Percentiles rank a stretch among this genome's conserved stretches.
Evolutionary conservation across 2,113 vertebrate genomes (phyloP).

Genomic region (Ellobius talpinus): DNA sequence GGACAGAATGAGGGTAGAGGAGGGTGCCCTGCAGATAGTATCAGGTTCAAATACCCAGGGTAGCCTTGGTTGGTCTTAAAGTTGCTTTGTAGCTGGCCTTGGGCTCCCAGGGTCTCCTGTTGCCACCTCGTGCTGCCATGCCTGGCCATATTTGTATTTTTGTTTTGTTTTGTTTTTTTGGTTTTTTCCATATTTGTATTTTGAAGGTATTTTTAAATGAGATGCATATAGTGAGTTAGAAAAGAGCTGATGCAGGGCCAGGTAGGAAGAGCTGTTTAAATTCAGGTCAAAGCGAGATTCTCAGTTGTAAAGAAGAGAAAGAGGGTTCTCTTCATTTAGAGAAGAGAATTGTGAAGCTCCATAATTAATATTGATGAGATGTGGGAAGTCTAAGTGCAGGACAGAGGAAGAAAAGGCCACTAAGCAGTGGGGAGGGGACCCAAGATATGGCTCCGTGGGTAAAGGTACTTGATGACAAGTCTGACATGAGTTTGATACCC

Average conservation of each 20-base stretch:
- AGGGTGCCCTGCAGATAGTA: background rate
- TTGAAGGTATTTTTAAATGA: background rate
- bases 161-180: background rate
- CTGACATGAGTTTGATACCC: background rate
- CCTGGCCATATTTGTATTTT: background rate
- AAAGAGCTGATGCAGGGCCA: background rate
- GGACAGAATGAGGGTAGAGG: background rate
- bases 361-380: background rate
- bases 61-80: background rate
- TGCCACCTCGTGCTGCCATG: no score
- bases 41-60: background rate
- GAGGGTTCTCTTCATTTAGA: background rate
- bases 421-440: background rate
- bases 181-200: background rate
- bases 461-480: background rate
- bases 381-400: background rate
- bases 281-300: conserved; percentile 30
- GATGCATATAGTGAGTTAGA: background rate
- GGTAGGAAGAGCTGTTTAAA: background rate
- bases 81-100: background rate
- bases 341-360: background rate
- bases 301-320: background rate
- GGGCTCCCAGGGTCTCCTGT: background rate
- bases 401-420: background rate
- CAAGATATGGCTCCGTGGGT: background rate